Evolutionary conservation across 2,113 vertebrate genomes (phyloP).

Genomic region (Haliaeetus leucogaster): DNA sequence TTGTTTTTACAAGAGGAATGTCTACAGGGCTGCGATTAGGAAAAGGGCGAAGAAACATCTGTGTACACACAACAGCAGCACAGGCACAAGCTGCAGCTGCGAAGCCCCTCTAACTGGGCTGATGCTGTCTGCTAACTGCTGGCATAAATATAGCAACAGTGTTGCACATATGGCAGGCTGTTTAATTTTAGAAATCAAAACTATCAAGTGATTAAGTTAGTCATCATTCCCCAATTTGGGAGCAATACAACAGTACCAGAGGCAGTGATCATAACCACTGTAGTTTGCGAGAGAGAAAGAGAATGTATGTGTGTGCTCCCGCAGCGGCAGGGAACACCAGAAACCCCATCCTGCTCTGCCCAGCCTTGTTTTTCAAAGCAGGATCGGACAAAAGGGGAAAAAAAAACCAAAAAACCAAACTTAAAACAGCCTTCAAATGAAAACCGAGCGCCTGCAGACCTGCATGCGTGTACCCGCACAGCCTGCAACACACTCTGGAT

Average conservation of each 20-base stretch:
- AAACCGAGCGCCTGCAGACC: background rate
- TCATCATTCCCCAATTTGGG: slow-evolving; percentile 65
- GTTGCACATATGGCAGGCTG: slow-evolving; percentile 54
- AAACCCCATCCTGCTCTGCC: background rate
- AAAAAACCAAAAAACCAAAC: background rate
- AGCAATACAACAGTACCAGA: slow-evolving; percentile 52
- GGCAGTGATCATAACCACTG: slow-evolving; percentile 45
- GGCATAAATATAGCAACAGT: slow-evolving; percentile 47
- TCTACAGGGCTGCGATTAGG: background rate
- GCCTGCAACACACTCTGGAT: background rate
- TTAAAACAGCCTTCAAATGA: background rate
- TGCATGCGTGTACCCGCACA: rapidly evolving
- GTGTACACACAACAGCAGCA: background rate
- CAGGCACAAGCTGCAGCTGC: background rate
- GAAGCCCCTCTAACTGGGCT: background rate
- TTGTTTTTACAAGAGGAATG: background rate
- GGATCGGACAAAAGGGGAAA: background rate
- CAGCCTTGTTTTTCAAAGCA: background rate
- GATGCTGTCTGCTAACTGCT: slow-evolving; percentile 26
- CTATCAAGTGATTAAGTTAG: slow-evolving; percentile 56
- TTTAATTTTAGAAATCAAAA: slow-evolving; percentile 73
- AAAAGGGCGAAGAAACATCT: background rate
- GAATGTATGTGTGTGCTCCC: rapidly evolving
- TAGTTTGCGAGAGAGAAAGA: slow-evolving; percentile 6
- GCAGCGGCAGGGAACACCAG: background rate